Evolutionary conservation across 2,113 vertebrate species (phyloP), one percentile per base, ranked within the genome.

Genomic region (Labeo rohita): DNA sequence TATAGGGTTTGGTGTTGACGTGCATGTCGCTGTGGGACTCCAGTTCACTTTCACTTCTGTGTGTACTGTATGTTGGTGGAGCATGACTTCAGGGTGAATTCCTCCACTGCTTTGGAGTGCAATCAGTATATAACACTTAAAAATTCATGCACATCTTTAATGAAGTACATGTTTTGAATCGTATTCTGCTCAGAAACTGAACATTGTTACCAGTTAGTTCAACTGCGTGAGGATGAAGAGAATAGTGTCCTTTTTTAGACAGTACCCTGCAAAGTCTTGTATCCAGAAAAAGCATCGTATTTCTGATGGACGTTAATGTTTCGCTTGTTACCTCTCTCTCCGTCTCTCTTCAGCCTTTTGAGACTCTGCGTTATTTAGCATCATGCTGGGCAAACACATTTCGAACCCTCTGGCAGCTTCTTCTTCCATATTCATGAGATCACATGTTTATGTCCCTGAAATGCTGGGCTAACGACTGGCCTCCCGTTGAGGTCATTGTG

Each of bases 381-480:
- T 54, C 47, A 54, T 83, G 80, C 80, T 83, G 65, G 65, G 80
- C 65, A 83, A 70, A 83, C 65, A 70, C 45, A 81, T 54, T 70
- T 39, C 2, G 0, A 70, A 70, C 45, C 63, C 63, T 70, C 63
- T 83, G 80, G 80, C 28, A 52, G 47, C 65, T 83, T 2, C 36
- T 83, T 81, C 28, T 70, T 70, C 49, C 80, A 83, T 83, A 83
- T 83, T 70, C 65, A 83, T 83, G 28, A 83, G 80, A 54, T 70
- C 65, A 50, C 61, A 34, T 50, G 47, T 54, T 52, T 50, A 10
- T 34, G 49, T 83, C 80, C 47, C 80, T 70, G 80, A 83, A 77
- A 70, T 8, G 7, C 43, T 13, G 47, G 23, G 63, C 63, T 70
- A n/a, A 70, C 18, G 47, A 36, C 23, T 39, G 63, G 47, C 47